Conservation (phyloP, 2,113 vertebrate species). For the Microtus ochrogaster region DNA sequence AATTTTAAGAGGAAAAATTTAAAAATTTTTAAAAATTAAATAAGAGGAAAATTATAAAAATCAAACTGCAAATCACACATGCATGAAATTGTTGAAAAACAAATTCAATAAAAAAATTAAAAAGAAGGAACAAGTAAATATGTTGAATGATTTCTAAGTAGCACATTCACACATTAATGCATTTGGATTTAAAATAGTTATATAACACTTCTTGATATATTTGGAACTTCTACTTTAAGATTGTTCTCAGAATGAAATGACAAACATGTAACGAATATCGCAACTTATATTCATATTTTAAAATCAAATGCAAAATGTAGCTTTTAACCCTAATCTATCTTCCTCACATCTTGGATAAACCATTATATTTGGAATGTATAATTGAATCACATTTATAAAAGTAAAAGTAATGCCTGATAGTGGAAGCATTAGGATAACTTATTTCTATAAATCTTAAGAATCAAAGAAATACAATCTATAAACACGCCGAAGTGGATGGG, state of each 20-base stretch:
- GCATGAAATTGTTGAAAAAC: background rate
- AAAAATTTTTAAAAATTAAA: no score
- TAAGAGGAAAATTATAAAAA: background rate
- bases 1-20: background rate
- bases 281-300: background rate
- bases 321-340: background rate
- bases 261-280: background rate
- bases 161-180: background rate
- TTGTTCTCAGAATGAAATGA: background rate
- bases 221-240: background rate
- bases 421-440: background rate
- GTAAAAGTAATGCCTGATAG: background rate
- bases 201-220: background rate
- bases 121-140: background rate
- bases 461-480: background rate
- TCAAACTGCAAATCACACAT: background rate
- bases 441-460: background rate
- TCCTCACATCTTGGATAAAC: background rate
- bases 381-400: background rate
- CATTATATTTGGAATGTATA: background rate
- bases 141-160: background rate
- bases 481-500: fast-evolving
- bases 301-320: background rate
- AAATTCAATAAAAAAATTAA: background rate
- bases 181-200: background rate